Percentiles rank a stretch among this genome's conserved stretches.
phyloP scores from a whole-genome alignment of 2,888 invertebrate species.

The Campoplex capitator region DNA sequence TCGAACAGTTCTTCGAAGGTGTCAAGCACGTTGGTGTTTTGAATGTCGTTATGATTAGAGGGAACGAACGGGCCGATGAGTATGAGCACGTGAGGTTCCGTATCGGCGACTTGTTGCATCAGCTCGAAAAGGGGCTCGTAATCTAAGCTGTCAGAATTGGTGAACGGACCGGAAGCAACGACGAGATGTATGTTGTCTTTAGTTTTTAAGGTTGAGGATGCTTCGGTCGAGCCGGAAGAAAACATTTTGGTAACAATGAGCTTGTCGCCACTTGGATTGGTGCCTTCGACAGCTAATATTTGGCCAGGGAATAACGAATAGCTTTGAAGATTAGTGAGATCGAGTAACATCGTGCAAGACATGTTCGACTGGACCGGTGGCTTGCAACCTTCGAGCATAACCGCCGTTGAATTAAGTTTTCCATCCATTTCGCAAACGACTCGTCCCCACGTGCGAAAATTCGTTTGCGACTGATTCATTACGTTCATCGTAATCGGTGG shows the following conservation, averaged over 20 bases:
- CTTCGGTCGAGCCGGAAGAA: constrained; percentile 86
- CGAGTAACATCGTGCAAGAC: constrained; percentile 85
- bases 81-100: constrained; percentile 92
- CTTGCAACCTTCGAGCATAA: constrained; percentile 74
- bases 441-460: constrained; percentile 88
- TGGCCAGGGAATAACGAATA: constrained; percentile 93
- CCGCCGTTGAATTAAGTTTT: constrained; percentile 56
- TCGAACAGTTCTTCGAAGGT: constrained; percentile 92
- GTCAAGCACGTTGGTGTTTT: constrained; percentile 87
- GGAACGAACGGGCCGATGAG: constrained; percentile 95
- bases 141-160: constrained; percentile 90
- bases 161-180: constrained; percentile 94
- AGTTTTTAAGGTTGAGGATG: constrained; percentile 84
- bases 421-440: constrained; percentile 91
- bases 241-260: constrained; percentile 89
- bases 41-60: constrained; percentile 87
- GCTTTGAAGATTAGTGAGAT: constrained; percentile 86
- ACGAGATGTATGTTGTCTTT: constrained; percentile 86
- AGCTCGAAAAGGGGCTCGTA: constrained; percentile 94
- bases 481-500: constrained; percentile 74
- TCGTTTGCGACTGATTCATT: constrained; percentile 81
- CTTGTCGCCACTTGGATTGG: constrained; percentile 89
- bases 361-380: neutral
- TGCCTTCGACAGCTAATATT: constrained; percentile 90
- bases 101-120: constrained; percentile 88